A percentile compares a stretch with the other conserved stretches of the same genome.
Conservation (phyloP, 30 jellyfish, hydroid and myxozoan genomes). For the Cassiopea andromeda region DNA sequence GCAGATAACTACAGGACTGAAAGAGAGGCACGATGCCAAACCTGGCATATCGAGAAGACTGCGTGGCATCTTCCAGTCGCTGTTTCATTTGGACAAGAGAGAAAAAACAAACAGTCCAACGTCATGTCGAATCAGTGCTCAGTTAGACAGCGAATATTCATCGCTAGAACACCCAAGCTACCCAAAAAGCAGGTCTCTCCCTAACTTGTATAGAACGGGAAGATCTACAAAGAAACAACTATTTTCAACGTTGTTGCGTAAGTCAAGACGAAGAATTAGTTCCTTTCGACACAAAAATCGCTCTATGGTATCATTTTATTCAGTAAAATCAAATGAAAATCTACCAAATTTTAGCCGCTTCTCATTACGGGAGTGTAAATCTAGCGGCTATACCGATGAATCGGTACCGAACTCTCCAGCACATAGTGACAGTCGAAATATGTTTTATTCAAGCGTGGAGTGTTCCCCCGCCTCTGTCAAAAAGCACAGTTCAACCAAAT, state of each 20-base stretch:
- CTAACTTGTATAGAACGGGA: slow-evolving; percentile 22
- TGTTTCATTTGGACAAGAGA: slow-evolving; percentile 48
- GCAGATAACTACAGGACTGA: neutral
- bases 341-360: neutral
- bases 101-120: neutral
- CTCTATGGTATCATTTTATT: slow-evolving; percentile 4
- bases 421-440: neutral
- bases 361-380: neutral
- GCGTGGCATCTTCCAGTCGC: slow-evolving; percentile 52
- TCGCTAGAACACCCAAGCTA: neutral
- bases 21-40: neutral
- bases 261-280: slow-evolving; percentile 14
- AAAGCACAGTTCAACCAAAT: neutral
- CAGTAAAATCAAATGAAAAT: neutral
- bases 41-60: slow-evolving; percentile 52
- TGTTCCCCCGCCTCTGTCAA: slow-evolving; percentile 9
- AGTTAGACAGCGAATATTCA: neutral
- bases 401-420: slow-evolving; percentile 24
- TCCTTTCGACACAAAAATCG: slow-evolving; percentile 26
- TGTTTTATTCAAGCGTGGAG: neutral
- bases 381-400: neutral
- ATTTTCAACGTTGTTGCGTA: slow-evolving; percentile 30
- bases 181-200: slow-evolving; percentile 43
- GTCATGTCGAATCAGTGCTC: neutral
- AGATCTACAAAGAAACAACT: slow-evolving; percentile 4